Evolutionary conservation across 2,888 invertebrate genomes (phyloP).

Genomic region (Copidosoma aretas): DNA sequence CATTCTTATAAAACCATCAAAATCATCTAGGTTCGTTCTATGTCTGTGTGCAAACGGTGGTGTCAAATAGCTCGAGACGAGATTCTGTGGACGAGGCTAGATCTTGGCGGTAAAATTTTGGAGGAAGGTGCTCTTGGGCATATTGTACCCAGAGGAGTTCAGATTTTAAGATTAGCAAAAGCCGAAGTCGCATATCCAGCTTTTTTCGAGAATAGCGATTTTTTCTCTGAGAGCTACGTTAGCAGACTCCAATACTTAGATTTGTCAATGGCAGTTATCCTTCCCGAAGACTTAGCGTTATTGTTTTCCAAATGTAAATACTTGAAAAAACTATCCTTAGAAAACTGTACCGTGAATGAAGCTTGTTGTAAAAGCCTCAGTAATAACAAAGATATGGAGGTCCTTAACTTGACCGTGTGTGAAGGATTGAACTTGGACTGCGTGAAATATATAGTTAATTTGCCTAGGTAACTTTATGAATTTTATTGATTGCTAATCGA

Average conservation of each 20-base stretch:
- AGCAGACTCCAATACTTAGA: constrained; percentile 83
- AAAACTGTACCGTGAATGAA: constrained; percentile 74
- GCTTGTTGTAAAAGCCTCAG: constrained; percentile 74
- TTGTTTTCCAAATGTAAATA: constrained; percentile 73
- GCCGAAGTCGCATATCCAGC: constrained; percentile 74
- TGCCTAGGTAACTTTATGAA: constrained; percentile 57
- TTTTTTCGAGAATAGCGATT: constrained; percentile 61
- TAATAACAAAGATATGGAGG: constrained; percentile 73
- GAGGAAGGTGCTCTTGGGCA: constrained; percentile 74
- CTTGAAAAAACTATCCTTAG: constrained; percentile 84
- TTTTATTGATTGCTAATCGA: neutral
- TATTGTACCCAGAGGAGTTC: constrained; percentile 78
- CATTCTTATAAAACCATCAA: neutral
- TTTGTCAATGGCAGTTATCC: constrained; percentile 79
- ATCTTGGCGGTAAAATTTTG: constrained; percentile 76
- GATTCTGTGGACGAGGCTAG: constrained; percentile 84
- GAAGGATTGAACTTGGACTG: constrained; percentile 73
- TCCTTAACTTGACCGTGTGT: constrained; percentile 85
- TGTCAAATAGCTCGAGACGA: constrained; percentile 81
- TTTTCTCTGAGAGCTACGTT: constrained; percentile 59
- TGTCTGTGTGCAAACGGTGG: constrained; percentile 73
- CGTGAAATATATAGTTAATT: constrained; percentile 68
- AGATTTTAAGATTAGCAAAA: constrained; percentile 79
- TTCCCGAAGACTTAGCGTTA: constrained; percentile 66
- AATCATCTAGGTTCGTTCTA: constrained; percentile 60